Evolutionary conservation across 2,113 vertebrate genomes (phyloP).

Genomic region (Epinephelus cyanopodus): DNA sequence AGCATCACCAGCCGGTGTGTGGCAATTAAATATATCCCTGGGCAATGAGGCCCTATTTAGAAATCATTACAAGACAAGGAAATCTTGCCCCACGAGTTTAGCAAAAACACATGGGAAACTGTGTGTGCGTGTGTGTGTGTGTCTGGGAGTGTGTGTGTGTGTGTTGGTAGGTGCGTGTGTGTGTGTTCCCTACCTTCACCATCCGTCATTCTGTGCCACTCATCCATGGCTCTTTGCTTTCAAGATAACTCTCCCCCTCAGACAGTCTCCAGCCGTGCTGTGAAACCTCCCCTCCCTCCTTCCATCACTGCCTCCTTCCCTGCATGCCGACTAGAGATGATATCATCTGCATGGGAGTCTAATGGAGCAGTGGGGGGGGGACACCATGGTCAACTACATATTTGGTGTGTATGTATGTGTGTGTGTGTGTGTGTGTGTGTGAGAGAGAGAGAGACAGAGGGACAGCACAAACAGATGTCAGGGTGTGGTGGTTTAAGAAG

Average conservation of each 20-base stretch:
- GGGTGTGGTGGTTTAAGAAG: constrained; percentile 27
- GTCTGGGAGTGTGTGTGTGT: constrained; percentile 11
- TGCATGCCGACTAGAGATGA: constrained; percentile 42
- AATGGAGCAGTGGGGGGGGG: constrained; percentile 37
- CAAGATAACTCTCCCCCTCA: constrained; percentile 60
- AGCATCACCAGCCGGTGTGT: constrained; percentile 82
- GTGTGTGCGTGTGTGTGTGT: constrained; percentile 2
- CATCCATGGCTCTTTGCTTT: constrained; percentile 69
- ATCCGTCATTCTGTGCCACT: constrained; percentile 55
- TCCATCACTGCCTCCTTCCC: constrained; percentile 11
- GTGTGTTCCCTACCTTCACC: constrained; percentile 39
- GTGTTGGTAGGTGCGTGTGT: constrained; percentile 8
- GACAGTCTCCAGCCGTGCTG: constrained; percentile 49
- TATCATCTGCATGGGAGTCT: constrained; percentile 61
- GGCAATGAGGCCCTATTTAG: constrained; percentile 83
- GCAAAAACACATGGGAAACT: constrained; percentile 59
- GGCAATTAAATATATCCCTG: constrained; percentile 82
- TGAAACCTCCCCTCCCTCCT: constrained; percentile 38
- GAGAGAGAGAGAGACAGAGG: not conserved
- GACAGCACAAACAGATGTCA: constrained; percentile 16
- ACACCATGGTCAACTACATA: constrained; percentile 27
- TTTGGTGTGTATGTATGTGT: not conserved
- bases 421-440: not conserved
- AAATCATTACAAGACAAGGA: constrained; percentile 84
- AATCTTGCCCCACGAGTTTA: constrained; percentile 73